A percentile compares a stretch with the other conserved stretches of the same genome.
Conservation (phyloP, 1,140 invertebrate genomes). For the Drosophila insularis region DNA sequence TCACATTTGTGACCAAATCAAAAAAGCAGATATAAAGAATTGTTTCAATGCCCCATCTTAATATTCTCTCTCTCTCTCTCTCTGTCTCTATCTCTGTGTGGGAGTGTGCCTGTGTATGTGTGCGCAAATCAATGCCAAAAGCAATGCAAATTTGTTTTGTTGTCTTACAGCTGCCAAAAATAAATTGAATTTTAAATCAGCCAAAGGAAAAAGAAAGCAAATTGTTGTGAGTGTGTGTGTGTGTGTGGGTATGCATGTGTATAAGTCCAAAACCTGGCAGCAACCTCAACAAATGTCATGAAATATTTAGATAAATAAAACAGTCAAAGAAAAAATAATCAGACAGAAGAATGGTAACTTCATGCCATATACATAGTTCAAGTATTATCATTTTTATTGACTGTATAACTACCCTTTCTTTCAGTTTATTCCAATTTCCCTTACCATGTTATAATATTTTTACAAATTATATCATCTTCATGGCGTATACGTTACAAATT, state of each 20-base stretch:
- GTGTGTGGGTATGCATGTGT: not conserved
- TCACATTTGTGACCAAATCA: constrained; percentile 27
- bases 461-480: too few relatives aligned
- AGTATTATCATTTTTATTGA: not conserved
- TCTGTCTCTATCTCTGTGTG: not conserved
- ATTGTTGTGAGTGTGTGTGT: not conserved
- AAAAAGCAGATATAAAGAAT: constrained; percentile 16
- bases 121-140: constrained; percentile 72
- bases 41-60: constrained; percentile 8
- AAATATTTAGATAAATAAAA: constrained; percentile 66
- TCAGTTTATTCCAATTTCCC: too few relatives aligned
- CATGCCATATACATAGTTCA: not conserved
- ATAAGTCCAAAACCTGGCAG: constrained; percentile 16
- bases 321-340: constrained; percentile 44
- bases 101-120: not conserved
- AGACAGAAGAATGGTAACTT: constrained; percentile 4
- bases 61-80: not conserved
- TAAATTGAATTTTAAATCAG: constrained; percentile 78
- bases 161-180: constrained; percentile 48
- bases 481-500: too few relatives aligned
- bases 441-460: too few relatives aligned
- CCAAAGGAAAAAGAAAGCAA: constrained; percentile 21
- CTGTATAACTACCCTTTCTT: not conserved
- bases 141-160: constrained; percentile 61
- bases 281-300: constrained; percentile 51